Base-by-base conservation (phyloP, 2,113 vertebrate genomes). In the Polypterus senegalus region DNA sequence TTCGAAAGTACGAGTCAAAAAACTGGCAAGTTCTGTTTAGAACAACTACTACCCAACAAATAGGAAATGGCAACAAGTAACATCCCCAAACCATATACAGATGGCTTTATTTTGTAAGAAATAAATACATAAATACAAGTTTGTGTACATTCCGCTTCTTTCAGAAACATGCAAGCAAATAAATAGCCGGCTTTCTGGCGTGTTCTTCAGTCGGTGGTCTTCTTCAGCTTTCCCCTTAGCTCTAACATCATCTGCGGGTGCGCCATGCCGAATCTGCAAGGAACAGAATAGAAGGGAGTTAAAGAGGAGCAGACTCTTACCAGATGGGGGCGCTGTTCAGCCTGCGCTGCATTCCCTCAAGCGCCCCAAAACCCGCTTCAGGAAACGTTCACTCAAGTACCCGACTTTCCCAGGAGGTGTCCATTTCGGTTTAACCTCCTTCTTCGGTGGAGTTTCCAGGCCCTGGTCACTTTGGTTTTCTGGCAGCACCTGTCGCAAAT, bases 141-240 rank as follows among this genome's bases (percentile, higher is more conserved):
- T 27, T 27, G 27, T 27, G 27, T 27, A 27, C 27, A 27, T 27
- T 27, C 27, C 27, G 1, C 27, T 27, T 27, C 27, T 27, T 27
- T 27, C 27, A 27, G 27, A 27, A 27, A 27, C 27, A 27, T 27
- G 27, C 27, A 27, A 27, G 27, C 27, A 27, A 27, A 27, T 27
- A 27, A 27, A 27, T 2, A 1, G 27, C 27, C 27, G 27, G 27
- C 2, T 27, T 27, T 27, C 27, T 27, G 27, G 27, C 27, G 27
- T 27, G 27, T 2, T 27, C 27, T 27, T 27, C 27, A 27, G 27
- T 27, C 27, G 27, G 27, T 27, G 27, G 76, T 66, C 69, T 84
- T 86, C 72, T 73, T 85, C 52, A 88, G 74, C 71, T 83, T 88
- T 66, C 54, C 78, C 70, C 81, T 84, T 60, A 88, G 78, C 68